Percentiles rank a stretch among this genome's conserved stretches.
Evolutionary conservation across 1,140 invertebrate species (phyloP).

Genomic region (Harpegnathos saltator): DNA sequence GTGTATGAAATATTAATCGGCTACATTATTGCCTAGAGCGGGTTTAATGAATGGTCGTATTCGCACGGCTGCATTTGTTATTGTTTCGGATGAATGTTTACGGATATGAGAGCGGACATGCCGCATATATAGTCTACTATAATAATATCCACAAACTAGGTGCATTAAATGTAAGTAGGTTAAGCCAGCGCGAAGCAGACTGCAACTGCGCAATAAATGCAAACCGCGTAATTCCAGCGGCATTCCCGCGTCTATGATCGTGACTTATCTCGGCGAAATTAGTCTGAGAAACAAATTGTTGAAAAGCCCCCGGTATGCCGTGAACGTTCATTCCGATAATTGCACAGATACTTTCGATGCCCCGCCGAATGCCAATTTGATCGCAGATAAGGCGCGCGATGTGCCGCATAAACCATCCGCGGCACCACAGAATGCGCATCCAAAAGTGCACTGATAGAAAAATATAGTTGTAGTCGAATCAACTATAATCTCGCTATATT

Average conservation of each 20-base stretch:
- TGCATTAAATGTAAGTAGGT: slow-evolving; percentile 6
- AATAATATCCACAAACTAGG: neutral
- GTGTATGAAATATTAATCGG: too few species aligned
- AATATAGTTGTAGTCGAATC: too few species aligned
- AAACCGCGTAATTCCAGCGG: neutral
- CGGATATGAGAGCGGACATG: neutral
- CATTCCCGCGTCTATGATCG: neutral
- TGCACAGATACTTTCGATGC: neutral
- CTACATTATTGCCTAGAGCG: neutral
- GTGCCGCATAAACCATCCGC: neutral
- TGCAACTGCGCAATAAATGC: slow-evolving; percentile 4
- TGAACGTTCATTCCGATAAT: neutral
- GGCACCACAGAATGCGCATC: neutral
- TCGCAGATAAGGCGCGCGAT: neutral
- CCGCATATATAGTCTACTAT: neutral
- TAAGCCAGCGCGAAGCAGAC: slow-evolving; percentile 1
- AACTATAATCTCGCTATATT: too few species aligned
- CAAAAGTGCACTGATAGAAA: too few species aligned
- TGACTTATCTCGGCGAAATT: neutral
- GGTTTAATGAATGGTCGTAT: neutral
- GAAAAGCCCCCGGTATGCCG: neutral
- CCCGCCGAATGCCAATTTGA: neutral
- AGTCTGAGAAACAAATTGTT: neutral
- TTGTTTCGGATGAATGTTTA: neutral
- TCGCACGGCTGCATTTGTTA: neutral